Evolutionary conservation across 2,888 invertebrate species (phyloP).

Genomic region (Enoplolaimus lenunculus): DNA sequence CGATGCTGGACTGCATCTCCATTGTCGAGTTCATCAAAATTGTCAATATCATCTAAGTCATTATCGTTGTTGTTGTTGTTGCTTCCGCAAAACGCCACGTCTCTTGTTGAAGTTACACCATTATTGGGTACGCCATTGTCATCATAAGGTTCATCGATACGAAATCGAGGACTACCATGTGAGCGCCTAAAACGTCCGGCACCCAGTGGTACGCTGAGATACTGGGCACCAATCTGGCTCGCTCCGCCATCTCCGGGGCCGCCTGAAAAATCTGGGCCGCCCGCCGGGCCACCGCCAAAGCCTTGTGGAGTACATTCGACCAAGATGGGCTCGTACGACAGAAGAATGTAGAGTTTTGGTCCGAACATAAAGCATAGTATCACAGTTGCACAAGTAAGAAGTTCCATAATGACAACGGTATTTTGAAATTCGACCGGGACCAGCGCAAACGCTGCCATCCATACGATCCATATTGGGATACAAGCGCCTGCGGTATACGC

Average conservation of each 20-base stretch:
- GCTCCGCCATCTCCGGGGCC: not conserved
- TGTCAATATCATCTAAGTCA: not conserved
- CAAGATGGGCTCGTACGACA: constrained; percentile 37
- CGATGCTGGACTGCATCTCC: not conserved
- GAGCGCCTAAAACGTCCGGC: not conserved
- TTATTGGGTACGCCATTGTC: not conserved
- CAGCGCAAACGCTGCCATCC: constrained; percentile 30
- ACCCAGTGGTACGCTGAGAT: not conserved
- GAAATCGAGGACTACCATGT: not conserved
- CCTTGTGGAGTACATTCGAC: constrained; percentile 32
- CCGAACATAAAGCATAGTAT: constrained; percentile 37
- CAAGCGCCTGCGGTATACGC: constrained; percentile 32
- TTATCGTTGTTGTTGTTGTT: not conserved
- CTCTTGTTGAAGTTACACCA: not conserved
- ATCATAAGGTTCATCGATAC: not conserved
- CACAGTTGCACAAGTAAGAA: constrained; percentile 32
- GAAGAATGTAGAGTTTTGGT: constrained; percentile 38
- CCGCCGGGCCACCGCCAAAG: not conserved
- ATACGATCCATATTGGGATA: constrained; percentile 30
- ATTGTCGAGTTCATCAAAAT: not conserved
- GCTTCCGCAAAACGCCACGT: not conserved
- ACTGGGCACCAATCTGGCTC: too few species aligned
- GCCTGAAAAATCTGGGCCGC: not conserved
- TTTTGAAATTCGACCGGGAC: constrained; percentile 27
- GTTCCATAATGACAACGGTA: constrained; percentile 30